These are phyloP conservation scores for Eublepharis macularius DNA, from an alignment of 2,113 vertebrate genomes.

Conservation along the genomic window DNA sequence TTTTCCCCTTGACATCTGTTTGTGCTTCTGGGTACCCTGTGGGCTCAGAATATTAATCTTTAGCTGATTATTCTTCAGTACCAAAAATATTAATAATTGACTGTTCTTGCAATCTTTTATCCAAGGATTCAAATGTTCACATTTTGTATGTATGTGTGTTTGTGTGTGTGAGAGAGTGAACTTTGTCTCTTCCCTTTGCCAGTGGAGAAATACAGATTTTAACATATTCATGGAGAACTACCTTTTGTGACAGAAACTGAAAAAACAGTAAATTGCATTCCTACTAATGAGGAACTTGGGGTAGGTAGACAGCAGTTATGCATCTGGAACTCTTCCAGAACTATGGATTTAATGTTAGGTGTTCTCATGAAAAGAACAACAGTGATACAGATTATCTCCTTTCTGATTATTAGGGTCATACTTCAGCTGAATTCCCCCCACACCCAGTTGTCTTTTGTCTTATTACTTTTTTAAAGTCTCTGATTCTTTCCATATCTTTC, in stretches of 20 bases:
- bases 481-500: neutral
- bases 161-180: too few species aligned
- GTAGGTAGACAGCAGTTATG: neutral
- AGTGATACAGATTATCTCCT: neutral
- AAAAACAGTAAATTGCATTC: neutral
- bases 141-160: neutral
- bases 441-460: neutral
- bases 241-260: neutral
- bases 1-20: too few species aligned
- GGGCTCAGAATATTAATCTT: neutral
- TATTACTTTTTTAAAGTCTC: neutral
- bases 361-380: neutral
- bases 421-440: neutral
- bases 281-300: neutral
- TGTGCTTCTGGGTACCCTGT: too few species aligned
- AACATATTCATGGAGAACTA: neutral
- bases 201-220: neutral
- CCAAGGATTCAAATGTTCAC: neutral
- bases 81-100: neutral
- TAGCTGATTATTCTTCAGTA: accelerated
- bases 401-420: neutral
- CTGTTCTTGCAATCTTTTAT: neutral
- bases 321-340: neutral
- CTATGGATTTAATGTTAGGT: neutral
- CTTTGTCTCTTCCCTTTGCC: neutral